Base-by-base conservation (phyloP, 2,888 invertebrate species). In the Agrotis ipsilon region DNA sequence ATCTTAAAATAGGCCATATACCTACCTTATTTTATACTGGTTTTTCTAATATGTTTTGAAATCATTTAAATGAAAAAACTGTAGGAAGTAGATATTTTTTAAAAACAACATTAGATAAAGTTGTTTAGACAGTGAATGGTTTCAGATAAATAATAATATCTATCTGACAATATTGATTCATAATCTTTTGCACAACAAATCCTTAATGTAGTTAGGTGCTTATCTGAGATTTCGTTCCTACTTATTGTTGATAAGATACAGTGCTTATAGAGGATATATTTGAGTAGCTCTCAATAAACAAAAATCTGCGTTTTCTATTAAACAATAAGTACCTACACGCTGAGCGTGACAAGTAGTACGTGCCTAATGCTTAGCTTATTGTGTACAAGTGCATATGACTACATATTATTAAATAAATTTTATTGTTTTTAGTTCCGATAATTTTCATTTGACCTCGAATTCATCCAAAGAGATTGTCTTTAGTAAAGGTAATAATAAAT, bases 191-290 rank as follows among this genome's bases (percentile, higher is more conserved):
- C 24, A 18, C 60, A 39, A 39, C 16, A 64, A 49, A 63, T 59
- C 19, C 13, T 2, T 62, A 68, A 51, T 58, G 49, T 18, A n/a
- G 32, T 43, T 51, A n/a, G n/a, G n/a, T 18, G 7, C 14, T 51
- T 64, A 78, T 78, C 66, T 52, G 32, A 45, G 62, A 67, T 65
- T 55, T 59, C 3, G 43, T 66, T 66, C 18, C 39, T 39, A 66
- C 19, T 51, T 57, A 55, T 32, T 46, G 18, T 27, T 45, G 71
- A 75, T 78, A 75, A 75, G 67, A 67, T 67, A 54, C 13, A 14
- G 19, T 60, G 48, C 45, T 57, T 70, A 70, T 39, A 52, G 39
- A 52, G 43, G 2, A 61, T 57, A 39, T 59, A 18, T 48, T 52
- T 52, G 60, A 45, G 16, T 49, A 49, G 51, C 63, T 16, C 5